phyloP scores from a whole-genome alignment of 2,888 invertebrate species.

The Brachypalpus laphriformis region DNA sequence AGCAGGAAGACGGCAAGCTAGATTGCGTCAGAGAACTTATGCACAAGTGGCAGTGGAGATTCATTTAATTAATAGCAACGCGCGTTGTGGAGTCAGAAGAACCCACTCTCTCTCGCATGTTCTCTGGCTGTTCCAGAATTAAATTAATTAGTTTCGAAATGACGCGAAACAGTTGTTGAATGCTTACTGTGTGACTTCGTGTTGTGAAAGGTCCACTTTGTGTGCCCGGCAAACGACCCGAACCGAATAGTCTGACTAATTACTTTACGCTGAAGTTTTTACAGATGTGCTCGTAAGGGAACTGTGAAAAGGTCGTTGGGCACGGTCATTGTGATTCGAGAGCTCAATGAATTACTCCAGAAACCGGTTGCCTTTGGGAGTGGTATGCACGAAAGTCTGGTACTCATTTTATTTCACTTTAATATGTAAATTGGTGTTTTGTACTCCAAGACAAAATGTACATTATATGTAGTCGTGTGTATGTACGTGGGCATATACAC shows the following conservation, averaged over 20 bases:
- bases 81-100: not conserved
- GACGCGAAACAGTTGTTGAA: conserved; percentile 36
- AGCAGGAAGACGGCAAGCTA: conserved; percentile 21
- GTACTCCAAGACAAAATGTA: too few relatives aligned
- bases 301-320: conserved; percentile 17
- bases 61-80: conserved; percentile 43
- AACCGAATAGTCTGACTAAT: conserved; percentile 8
- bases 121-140: conserved; percentile 37
- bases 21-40: conserved; percentile 51
- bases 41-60: conserved; percentile 38
- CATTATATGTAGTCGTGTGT: not conserved
- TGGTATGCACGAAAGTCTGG: not conserved
- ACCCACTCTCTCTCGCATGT: not conserved
- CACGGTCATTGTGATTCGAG: not conserved
- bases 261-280: conserved; percentile 1
- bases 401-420: not conserved
- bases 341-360: not conserved
- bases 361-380: conserved; percentile 8
- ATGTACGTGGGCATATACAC: too few relatives aligned
- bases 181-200: conserved; percentile 19
- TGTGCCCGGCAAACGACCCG: conserved; percentile 13
- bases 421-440: not conserved
- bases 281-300: not conserved
- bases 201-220: conserved; percentile 33
- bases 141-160: conserved; percentile 40